Evolutionary conservation across 2,888 invertebrate species (phyloP).

Genomic region (Ophioninae sp.): DNA sequence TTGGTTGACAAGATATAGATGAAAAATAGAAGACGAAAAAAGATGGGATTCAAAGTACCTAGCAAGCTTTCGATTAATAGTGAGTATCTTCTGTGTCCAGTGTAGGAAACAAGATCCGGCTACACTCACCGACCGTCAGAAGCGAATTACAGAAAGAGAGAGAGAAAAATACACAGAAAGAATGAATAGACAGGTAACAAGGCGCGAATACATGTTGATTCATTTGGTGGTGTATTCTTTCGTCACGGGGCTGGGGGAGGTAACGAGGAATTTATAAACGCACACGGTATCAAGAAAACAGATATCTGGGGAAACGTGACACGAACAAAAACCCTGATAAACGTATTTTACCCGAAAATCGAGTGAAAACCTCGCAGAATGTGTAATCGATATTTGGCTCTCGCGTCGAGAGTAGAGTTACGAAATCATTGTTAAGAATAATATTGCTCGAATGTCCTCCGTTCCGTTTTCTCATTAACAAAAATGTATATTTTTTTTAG

Average conservation of each 20-base stretch:
- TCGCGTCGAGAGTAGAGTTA: neutral
- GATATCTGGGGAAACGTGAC: neutral
- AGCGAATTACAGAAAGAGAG: constrained; percentile 75
- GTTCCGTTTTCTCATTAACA: constrained; percentile 1
- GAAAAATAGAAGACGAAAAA: constrained; percentile 50
- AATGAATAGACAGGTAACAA: constrained; percentile 71
- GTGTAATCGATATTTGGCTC: neutral
- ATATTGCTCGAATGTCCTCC: neutral
- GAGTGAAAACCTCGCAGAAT: neutral
- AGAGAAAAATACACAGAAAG: constrained; percentile 72
- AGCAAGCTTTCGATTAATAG: constrained; percentile 80
- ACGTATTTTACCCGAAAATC: neutral
- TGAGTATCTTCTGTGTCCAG: constrained; percentile 80
- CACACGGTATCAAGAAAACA: neutral
- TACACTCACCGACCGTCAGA: constrained; percentile 79
- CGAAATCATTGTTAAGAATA: neutral
- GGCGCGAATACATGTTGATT: constrained; percentile 36
- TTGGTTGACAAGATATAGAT: constrained; percentile 41
- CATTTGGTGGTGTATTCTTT: constrained; percentile 27
- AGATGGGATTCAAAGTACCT: constrained; percentile 74
- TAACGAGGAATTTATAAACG: constrained; percentile 1
- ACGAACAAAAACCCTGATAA: neutral
- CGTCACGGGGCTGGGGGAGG: constrained; percentile 17
- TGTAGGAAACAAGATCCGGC: constrained; percentile 80
- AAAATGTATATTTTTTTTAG: constrained; percentile 4